Base-by-base conservation (phyloP, 2,797 vertebrate genomes). In the Anomalospiza imberbis region DNA sequence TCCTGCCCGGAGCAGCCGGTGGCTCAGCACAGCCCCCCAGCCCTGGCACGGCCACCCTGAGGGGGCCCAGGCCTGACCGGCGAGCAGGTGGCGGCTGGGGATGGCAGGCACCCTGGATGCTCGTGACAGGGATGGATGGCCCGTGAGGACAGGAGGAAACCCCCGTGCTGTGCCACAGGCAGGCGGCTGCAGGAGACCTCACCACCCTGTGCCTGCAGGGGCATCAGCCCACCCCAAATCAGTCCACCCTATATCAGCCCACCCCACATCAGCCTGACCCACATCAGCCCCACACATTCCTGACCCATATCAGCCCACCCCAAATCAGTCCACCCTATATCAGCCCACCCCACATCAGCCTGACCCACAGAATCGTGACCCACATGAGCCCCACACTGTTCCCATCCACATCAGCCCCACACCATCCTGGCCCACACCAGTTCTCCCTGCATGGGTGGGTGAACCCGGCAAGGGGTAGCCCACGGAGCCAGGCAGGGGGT, bases 51-150 rank as follows among this genome's bases (percentile, higher is more conserved):
- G 4, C 42, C 15, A 54, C 40, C 36, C 68, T 3, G 16, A 42
- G 54, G 6, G 5, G 18, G 34, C 79, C 63, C 82, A 31, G 9
- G 22, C 60, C 51, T 38, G 82, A 68, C 38, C 13, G 75, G 57
- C 0, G 2, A 70, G 88, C 88, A 65, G 85, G 77, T 32, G 67
- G 44, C 76, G 81, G 75, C 54, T 31, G 17, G 38, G 53, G 20
- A 17, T 22, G 20, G 68, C 80, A 29, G 36, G 22, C 10, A 0
- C 57, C 65, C 68, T 13, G n/a, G 19, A 3, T n/a, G 40, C 40
- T 13, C 2, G 0, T 2, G 1, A 16, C 34, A 2, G 2, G 66
- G 47, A 50, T 0, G 8, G 62, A 22, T 5, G 5, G 31, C 29
- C 44, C 5, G 0, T 3, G 38, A 5, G 17, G 66, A 21, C 25